Evolutionary conservation across 2,113 vertebrate species (phyloP), one percentile per base, ranked within the genome.

Genomic region (Platysternon megacephalum): DNA sequence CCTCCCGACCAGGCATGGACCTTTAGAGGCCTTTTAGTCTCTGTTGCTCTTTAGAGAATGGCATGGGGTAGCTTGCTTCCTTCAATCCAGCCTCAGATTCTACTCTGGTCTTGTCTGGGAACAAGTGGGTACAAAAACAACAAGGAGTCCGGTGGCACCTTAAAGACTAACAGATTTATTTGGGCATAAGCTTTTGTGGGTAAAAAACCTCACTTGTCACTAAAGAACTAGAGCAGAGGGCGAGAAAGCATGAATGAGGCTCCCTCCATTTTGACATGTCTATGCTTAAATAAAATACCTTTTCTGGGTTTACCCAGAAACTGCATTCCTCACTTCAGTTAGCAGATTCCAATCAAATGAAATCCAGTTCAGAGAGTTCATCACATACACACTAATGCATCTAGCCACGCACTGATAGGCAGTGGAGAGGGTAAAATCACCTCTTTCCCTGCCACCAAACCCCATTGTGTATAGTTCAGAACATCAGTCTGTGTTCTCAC

Each of bases 331-430:
- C 79, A 8, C 4, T 21, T 89, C 55, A 58, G 29, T 90, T 87
- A 93, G 10, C 2, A 0, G 1, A 91, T 76, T 93, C 32, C 46
- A 87, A 52, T 39, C 87, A 78, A 94, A 65, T 11, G 4, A 7
- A 51, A 2, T n/a, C 1, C 0, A 3, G 5, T 51, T 90, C n/a
- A 84, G 46, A 87, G n/a, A 65, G 2, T 10, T 91, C 46, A 84
- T 85, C 10, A 51, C 19, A 56, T 42, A 65, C 0, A 0, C 28
- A 58, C 0, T 0, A 0, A 91, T 8, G 22, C 9, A 26, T 51
- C 6, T 58, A 5, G 79, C 84, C 8, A 46, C 3, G 2, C 9
- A 3, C 1, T 0, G 0, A 1, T 11, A 79, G 22, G 3, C 55
- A 9, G 1, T 14, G 80, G 10, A 11, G 11, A 5, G 52, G 11